A percentile compares a stretch with the other conserved stretches of the same genome.
phyloP scores from a whole-genome alignment of 1,140 invertebrate species.

The Procambarus clarkii region DNA sequence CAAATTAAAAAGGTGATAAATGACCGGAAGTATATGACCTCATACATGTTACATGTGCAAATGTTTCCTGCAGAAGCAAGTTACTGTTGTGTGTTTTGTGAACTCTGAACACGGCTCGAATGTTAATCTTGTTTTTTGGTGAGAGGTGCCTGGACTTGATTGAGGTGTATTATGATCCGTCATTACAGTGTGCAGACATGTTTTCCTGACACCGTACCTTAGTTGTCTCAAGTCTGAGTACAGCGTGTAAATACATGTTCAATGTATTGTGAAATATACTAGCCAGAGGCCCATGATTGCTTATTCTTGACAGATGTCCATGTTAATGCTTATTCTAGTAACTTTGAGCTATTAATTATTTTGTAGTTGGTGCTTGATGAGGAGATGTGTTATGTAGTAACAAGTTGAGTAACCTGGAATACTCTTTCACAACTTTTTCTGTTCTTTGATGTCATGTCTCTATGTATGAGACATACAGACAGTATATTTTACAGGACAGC shows the following conservation, averaged over 20 bases:
- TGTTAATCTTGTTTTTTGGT: neutral
- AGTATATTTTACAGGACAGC: neutral
- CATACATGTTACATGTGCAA: neutral
- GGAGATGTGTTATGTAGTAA: neutral
- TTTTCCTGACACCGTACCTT: neutral
- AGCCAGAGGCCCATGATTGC: neutral
- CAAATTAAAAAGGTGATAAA: conserved; percentile 49
- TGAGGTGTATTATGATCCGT: neutral
- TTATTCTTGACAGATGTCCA: neutral
- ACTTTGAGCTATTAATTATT: conserved; percentile 14
- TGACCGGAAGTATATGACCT: neutral
- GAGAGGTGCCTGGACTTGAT: neutral
- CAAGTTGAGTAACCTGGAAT: neutral
- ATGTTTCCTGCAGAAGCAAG: neutral
- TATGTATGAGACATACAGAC: neutral
- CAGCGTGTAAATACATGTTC: neutral
- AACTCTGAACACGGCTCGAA: neutral
- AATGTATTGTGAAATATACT: neutral
- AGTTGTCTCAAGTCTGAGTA: neutral
- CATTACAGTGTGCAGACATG: neutral
- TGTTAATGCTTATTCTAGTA: conserved; percentile 28
- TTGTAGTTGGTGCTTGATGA: conserved; percentile 59
- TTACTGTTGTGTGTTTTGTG: neutral
- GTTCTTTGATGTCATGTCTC: neutral
- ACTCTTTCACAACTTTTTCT: neutral